Base-by-base conservation (phyloP, 2,888 invertebrate genomes). In the Chrysolina haemoptera region DNA sequence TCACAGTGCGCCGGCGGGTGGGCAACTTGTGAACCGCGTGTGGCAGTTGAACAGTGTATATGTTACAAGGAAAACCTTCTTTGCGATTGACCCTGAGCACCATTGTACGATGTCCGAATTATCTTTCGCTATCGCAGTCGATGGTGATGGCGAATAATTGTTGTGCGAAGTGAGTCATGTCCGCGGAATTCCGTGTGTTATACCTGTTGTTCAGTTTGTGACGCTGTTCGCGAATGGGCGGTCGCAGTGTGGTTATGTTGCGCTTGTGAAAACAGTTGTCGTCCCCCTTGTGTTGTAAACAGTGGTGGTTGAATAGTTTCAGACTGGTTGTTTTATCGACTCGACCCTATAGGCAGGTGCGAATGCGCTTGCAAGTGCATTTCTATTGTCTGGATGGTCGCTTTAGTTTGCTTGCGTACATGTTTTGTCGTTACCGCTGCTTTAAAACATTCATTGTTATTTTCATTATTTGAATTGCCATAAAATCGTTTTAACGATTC, bases 221-320 rank as follows among this genome's bases (percentile, higher is more conserved):
- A 67, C 16, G 68, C 71, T 72, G 70, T 55, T 55, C 50, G 67
- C 55, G 73, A 65, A 74, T 69, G 78, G 77, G 77, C 73, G 76
- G 76, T 59, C 62, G n/a, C 46, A 76, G 81, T 81, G 80, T 80
- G 81, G 81, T 81, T 81, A 81, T 78, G 77, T 75, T 63, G 20
- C 41, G 20, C 48, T 27, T 40, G 70, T 70, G 50, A 59, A 70
- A 43, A 50, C 59, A 12, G 3, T 62, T 20, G 50, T 41, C 27
- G 27, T 46, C 59, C 68, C 67, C 62, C 27, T 73, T 71, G 70
- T 75, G 63, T 71, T 63, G 62, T 50, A 22, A 55, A 66, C 68
- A 22, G 74, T 73, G 70, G 48, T 40, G 40, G 70, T 64, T 68
- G 68, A 55, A 71, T 66, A 68, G 59, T 55, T 68, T 59, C 27